Evolutionary conservation across 2,888 invertebrate genomes (phyloP).

Genomic region (Sacculina carcini): DNA sequence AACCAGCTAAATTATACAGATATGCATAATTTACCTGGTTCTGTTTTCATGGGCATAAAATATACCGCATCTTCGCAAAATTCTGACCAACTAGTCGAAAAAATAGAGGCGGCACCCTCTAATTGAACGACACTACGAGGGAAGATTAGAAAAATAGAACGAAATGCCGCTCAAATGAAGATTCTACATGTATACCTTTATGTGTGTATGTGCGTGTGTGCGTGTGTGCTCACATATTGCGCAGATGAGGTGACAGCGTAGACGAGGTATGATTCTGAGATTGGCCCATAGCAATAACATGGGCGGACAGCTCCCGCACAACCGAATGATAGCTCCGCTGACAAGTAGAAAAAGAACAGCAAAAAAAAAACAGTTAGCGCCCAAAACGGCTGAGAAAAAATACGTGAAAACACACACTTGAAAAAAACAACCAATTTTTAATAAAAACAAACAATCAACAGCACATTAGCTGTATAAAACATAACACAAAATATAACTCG

Average conservation of each 20-base stretch:
- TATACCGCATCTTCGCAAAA: too few species aligned
- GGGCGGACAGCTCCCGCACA: slow-evolving; percentile 7
- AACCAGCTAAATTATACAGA: too few species aligned
- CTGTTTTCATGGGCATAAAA: too few species aligned
- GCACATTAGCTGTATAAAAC: neutral
- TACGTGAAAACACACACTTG: neutral
- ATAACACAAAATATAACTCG: neutral
- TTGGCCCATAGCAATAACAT: slow-evolving; percentile 7
- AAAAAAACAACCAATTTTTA: neutral
- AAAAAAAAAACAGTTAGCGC: neutral
- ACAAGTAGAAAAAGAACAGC: neutral
- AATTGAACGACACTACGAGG: too few species aligned
- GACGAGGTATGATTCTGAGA: slow-evolving; percentile 9
- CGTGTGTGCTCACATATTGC: slow-evolving; percentile 8
- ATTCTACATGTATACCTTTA: too few species aligned
- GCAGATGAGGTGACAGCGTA: slow-evolving; percentile 7
- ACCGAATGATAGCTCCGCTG: slow-evolving; percentile 11
- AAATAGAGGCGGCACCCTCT: too few species aligned
- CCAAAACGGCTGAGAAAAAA: neutral
- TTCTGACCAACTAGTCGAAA: too few species aligned
- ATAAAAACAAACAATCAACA: too few species aligned
- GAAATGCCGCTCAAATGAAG: too few species aligned
- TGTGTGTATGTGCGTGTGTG: too few species aligned
- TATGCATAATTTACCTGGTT: too few species aligned
- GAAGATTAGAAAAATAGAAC: too few species aligned